Conservation (phyloP, 1,140 invertebrate genomes). For the Hyles euphorbiae region DNA sequence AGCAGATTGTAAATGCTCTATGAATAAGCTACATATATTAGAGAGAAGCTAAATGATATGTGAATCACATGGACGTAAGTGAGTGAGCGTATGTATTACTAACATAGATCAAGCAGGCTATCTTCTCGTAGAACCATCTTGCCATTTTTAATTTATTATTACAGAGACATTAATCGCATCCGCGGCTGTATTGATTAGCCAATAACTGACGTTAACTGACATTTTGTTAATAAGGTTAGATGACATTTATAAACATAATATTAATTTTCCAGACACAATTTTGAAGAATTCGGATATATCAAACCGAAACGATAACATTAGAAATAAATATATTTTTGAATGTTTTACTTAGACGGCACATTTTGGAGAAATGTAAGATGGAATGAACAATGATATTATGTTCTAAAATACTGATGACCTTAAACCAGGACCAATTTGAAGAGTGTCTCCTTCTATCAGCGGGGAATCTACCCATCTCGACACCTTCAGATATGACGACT, state of each 20-base stretch:
- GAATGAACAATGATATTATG: slow-evolving; percentile 55
- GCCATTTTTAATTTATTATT: slow-evolving; percentile 31
- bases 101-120: slow-evolving; percentile 33
- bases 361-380: slow-evolving; percentile 47
- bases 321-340: neutral
- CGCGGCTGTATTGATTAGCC: neutral
- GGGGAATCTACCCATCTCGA: slow-evolving; percentile 77
- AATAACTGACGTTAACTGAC: no score
- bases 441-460: slow-evolving; percentile 75
- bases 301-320: no score
- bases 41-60: slow-evolving; percentile 31
- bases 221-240: no score
- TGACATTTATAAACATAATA: neutral
- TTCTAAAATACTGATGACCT: slow-evolving; percentile 74
- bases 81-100: slow-evolving; percentile 18
- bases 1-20: slow-evolving; percentile 6
- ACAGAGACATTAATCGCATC: neutral
- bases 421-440: slow-evolving; percentile 80
- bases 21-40: slow-evolving; percentile 31
- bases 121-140: slow-evolving; percentile 36
- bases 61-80: neutral
- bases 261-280: slow-evolving; percentile 8
- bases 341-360: slow-evolving; percentile 13
- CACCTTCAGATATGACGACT: slow-evolving; percentile 76
- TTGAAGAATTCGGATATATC: neutral